Percentiles rank a stretch among this genome's conserved stretches.
phyloP scores from a whole-genome alignment of 1,140 invertebrate species.

The Drosophila insularis region DNA sequence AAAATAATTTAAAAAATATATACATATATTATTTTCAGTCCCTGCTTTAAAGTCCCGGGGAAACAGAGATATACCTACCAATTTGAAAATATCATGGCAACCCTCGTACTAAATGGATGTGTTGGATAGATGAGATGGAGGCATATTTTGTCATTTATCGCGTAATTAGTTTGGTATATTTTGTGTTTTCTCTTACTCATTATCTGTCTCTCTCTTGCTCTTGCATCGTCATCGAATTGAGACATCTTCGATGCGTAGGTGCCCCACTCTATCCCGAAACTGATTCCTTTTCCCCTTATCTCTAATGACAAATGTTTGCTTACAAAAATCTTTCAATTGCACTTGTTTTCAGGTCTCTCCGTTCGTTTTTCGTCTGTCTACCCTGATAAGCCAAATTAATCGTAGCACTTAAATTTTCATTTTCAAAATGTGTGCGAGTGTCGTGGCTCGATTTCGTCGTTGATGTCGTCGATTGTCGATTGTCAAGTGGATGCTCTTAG shows the following conservation, averaged over 20 bases:
- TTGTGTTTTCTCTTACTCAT: background rate
- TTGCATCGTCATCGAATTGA: slow-evolving; percentile 41
- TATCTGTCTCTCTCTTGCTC: background rate
- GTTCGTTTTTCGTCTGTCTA: slow-evolving; percentile 16
- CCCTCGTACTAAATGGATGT: slow-evolving; percentile 12
- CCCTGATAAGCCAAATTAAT: slow-evolving; percentile 80
- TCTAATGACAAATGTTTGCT: slow-evolving; percentile 80
- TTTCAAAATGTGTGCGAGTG: slow-evolving; percentile 51
- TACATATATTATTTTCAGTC: no score
- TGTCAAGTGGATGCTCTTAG: slow-evolving; percentile 22
- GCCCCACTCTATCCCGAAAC: background rate
- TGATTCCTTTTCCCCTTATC: slow-evolving; percentile 46
- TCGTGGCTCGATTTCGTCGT: slow-evolving; percentile 43
- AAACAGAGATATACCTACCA: no score
- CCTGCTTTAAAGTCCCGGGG: no score
- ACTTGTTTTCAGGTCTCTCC: slow-evolving; percentile 61
- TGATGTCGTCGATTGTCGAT: slow-evolving; percentile 52
- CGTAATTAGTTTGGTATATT: slow-evolving; percentile 71
- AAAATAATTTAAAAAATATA: no score
- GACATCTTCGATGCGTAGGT: slow-evolving; percentile 70
- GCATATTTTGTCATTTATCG: slow-evolving; percentile 56
- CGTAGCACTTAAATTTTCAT: slow-evolving; percentile 80
- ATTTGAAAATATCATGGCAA: no score
- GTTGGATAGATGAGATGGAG: slow-evolving; percentile 1
- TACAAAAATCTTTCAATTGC: slow-evolving; percentile 79